Conservation (phyloP, 1,140 invertebrate genomes). For the Bombus difficillimus region DNA sequence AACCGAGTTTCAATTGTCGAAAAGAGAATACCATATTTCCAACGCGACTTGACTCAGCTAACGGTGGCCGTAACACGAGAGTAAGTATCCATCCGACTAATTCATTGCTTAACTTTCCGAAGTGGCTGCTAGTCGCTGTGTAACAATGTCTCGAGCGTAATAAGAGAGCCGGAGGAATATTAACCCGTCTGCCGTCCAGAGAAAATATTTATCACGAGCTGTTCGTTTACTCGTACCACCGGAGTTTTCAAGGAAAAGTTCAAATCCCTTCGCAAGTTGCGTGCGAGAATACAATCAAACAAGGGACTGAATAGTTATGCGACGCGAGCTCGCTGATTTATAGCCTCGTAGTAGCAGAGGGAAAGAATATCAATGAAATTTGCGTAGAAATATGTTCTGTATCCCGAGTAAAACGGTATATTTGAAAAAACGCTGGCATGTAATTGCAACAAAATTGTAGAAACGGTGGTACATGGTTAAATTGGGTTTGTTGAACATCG, state of each 20-base stretch:
- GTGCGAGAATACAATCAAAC: neutral
- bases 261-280: neutral
- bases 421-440: neutral
- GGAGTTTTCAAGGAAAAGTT: constrained; percentile 3
- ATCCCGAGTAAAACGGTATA: neutral
- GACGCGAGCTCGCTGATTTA: neutral
- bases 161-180: constrained; percentile 35
- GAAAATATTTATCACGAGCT: constrained; percentile 46
- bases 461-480: neutral
- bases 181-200: neutral
- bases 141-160: constrained; percentile 33
- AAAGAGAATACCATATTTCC: neutral
- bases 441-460: neutral
- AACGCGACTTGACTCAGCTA: neutral
- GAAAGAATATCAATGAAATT: neutral
- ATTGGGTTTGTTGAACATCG: neutral
- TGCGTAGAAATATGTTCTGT: neutral
- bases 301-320: neutral
- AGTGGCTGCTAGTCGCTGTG: neutral
- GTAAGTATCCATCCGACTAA: constrained; percentile 36
- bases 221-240: neutral
- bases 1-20: constrained; percentile 5
- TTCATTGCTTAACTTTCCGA: constrained; percentile 37
- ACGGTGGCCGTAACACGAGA: neutral
- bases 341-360: too few relatives aligned